Evolutionary conservation across 64 coral and sea anemone genomes (phyloP), one percentile per base, ranked within the genome.

Genomic region (Stichodactyla helianthus): DNA sequence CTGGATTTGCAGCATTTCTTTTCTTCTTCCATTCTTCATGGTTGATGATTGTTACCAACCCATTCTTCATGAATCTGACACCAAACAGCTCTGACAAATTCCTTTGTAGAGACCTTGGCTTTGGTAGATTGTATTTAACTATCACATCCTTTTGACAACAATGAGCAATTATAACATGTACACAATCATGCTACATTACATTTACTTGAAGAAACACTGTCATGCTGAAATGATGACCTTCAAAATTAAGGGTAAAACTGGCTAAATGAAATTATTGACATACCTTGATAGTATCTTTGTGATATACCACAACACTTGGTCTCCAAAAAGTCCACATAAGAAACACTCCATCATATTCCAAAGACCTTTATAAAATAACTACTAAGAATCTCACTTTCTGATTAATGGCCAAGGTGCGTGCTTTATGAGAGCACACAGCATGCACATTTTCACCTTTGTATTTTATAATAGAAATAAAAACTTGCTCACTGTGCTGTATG

Each of bases 111-210:
- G 55, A 27, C 6, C 64, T 17, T 55, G 87, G 84, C 61, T 98
- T 98, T 5, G 86, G 92, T 53, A 91, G 80, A 71, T 91, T 89
- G 50, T 67, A 93, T n/a, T 82, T 91, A 44, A 97, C 79, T 11
- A 94, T 86, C 17, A 91, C 86, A 87, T 99, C 87, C 54, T 90
- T 86, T 53, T 88, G 31, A 22, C 86, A 55, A 54, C 5, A 27
- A n/a, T 27, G 14, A 58, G 15, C 12, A 28, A 81, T 5, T 44
- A 44, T 44, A 44, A 44, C 35, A 44, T 44, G 35, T 44, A 44
- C 2, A 3, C 35, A 44, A 44, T 44, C 35, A 44, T 44, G 35
- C 35, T 44, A 44, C 2, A 3, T 44, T 44, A 44, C 35, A 44
- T 44, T 44, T 44, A 44, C 35, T 44, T 44, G 35, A 3, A 44